Evolutionary conservation across 2,888 invertebrate genomes (phyloP).

Genomic region (Pheosia tremula): DNA sequence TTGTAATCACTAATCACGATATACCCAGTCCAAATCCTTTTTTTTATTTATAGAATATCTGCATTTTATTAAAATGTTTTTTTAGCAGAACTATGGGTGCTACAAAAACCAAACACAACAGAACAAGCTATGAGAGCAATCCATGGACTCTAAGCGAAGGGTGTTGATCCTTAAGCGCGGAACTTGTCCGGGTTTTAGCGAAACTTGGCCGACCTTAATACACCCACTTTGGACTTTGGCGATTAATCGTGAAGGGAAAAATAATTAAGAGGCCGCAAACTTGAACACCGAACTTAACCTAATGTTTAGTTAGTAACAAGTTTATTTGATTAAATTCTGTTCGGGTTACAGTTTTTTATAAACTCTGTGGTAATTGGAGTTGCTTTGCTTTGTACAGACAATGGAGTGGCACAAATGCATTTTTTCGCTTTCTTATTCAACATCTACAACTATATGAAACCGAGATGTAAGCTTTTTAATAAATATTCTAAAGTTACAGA

Average conservation of each 20-base stretch:
- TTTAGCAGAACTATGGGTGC: too few relatives aligned
- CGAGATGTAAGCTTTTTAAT: background rate
- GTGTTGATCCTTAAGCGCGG: background rate
- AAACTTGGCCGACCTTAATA: constrained; percentile 10
- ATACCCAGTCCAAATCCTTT: too few relatives aligned
- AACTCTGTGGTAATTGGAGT: background rate
- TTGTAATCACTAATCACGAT: too few relatives aligned
- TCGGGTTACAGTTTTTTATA: background rate
- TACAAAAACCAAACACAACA: background rate
- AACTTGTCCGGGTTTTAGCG: background rate
- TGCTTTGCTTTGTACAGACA: background rate
- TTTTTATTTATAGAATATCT: too few relatives aligned
- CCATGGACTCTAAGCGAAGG: background rate
- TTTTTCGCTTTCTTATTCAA: background rate
- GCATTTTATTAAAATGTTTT: too few relatives aligned
- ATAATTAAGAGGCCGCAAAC: constrained; percentile 14
- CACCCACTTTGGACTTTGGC: constrained; percentile 4
- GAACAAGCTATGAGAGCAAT: background rate
- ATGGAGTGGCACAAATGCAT: background rate
- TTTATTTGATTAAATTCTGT: constrained; percentile 1
- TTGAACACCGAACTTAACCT: background rate
- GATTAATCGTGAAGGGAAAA: constrained; percentile 14
- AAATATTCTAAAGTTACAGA: too few relatives aligned
- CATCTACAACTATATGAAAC: background rate
- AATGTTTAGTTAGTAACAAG: background rate